A percentile compares a stretch with the other conserved stretches of the same genome.
Conservation (phyloP, 53 echinoderm and acorn worm genomes). For the Crossaster papposus region DNA sequence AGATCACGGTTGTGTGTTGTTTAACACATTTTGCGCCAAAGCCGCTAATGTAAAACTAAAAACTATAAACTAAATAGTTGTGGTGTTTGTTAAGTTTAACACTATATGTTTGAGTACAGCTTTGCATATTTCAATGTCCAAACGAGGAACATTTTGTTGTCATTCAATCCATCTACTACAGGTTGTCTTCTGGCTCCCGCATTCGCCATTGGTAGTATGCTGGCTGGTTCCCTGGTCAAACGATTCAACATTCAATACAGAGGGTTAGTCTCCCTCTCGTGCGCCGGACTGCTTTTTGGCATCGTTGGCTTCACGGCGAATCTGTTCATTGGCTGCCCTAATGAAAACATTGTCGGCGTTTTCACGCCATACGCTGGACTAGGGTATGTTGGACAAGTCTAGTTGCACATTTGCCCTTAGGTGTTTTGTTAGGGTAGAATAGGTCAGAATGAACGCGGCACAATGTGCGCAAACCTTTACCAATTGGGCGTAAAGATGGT, state of each 20-base stretch:
- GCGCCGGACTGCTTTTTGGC: background rate
- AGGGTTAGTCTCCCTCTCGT: conserved; percentile 38
- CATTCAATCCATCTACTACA: background rate
- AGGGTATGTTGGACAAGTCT: background rate
- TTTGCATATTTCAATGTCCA: background rate
- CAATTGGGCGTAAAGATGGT: no score
- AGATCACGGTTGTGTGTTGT: no score
- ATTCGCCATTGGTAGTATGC: background rate
- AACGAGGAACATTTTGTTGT: background rate
- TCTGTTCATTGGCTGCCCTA: conserved; percentile 12
- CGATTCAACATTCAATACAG: conserved; percentile 21
- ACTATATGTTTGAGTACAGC: no score
- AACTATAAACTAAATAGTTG: no score
- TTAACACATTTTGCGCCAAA: no score
- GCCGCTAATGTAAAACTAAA: no score
- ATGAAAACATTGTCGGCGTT: conserved; percentile 8
- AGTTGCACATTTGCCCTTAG: background rate
- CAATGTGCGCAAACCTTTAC: no score
- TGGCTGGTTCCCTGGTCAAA: conserved; percentile 28
- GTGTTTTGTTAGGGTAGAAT: no score
- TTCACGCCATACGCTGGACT: conserved; percentile 2
- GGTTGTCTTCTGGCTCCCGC: conserved; percentile 37
- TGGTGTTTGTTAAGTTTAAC: no score
- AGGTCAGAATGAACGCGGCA: no score
- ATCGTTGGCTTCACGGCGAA: background rate